Evolutionary conservation across 2,888 invertebrate species (phyloP), one percentile per base, ranked within the genome.

Genomic region (Pyrochroa serraticornis): DNA sequence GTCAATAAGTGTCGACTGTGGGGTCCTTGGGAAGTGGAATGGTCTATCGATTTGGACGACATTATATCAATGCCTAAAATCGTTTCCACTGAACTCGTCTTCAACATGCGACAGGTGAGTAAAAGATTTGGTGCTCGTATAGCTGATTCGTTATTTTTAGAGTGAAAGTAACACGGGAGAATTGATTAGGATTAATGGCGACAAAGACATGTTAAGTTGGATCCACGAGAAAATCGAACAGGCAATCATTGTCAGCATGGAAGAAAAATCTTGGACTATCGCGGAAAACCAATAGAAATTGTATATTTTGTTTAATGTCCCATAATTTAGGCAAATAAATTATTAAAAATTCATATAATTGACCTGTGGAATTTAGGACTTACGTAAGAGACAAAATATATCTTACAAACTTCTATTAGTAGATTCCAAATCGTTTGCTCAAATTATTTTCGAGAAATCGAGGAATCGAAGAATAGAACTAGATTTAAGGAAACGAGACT

Each of bases 11-110:
- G 86, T 66, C 80, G 85, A 68, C 82, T 83, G 65, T 87, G 88
- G 85, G 87, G 87, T 34, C 82, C 86, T 6, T 92, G 91, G 89
- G 88, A 88, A 68, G 82, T 90, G 30, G 90, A 90, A 76, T 92
- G 92, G 92, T 82, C 82, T 33, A 83, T 90, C 13, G 84, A 86
- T 57, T 82, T 92, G 45, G 88, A 90, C 71, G 88, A 90, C 69
- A 82, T 93, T 47, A 82, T 89, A 66, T 88, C 86, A 7, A 83
- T 87, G 66, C 73, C 74, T 7, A 81, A 53, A 78, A 88, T 32
- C 69, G 77, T 13, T 83, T 64, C 81, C 1, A 83, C 87, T 49
- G 87, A 86, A 69, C 82, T 92, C 2, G 75, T 89, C 51, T 82
- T 93, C 54, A 87, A 86, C 69, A 84, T 92, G 51, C 87, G 88